These are phyloP conservation scores for Andrena cerasifolii DNA, from an alignment of 1,140 invertebrate genomes.

Conservation along the genomic window DNA sequence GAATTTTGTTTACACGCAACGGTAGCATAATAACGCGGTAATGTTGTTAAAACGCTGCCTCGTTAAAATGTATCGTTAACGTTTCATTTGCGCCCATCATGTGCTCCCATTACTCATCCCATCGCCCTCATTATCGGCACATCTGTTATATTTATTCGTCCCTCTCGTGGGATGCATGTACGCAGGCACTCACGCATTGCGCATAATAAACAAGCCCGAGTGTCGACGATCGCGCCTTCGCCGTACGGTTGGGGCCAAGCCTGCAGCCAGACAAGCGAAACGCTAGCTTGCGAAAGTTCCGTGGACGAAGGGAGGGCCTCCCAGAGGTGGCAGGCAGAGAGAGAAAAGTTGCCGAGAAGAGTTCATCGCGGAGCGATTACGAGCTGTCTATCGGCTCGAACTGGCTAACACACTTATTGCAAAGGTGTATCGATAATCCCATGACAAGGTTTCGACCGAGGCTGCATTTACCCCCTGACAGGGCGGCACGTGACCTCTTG, in stretches of 20 bases:
- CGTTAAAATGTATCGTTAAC: neutral
- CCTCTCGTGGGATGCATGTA: neutral
- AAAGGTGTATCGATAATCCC: constrained; percentile 56
- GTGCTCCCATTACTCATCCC: neutral
- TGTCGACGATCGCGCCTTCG: neutral
- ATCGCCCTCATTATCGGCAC: neutral
- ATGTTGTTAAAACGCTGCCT: no score
- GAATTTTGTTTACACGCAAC: neutral
- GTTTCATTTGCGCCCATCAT: constrained; percentile 9
- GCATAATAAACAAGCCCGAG: neutral
- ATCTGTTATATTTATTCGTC: neutral
- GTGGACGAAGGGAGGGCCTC: no score
- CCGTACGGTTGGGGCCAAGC: neutral
- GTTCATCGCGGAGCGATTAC: constrained; percentile 49
- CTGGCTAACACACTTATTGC: constrained; percentile 41
- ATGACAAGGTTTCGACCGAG: constrained; percentile 42
- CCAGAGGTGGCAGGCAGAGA: neutral
- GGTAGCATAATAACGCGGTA: neutral
- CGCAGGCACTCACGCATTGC: neutral
- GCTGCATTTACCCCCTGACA: constrained; percentile 51
- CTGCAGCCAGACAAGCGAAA: neutral
- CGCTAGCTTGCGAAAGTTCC: neutral
- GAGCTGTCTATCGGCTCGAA: constrained; percentile 13
- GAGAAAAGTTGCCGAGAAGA: neutral
- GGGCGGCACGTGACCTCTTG: constrained; percentile 47